phyloP scores from a whole-genome alignment of 2,113 vertebrate species.

The Neopipo cinnamomea region DNA sequence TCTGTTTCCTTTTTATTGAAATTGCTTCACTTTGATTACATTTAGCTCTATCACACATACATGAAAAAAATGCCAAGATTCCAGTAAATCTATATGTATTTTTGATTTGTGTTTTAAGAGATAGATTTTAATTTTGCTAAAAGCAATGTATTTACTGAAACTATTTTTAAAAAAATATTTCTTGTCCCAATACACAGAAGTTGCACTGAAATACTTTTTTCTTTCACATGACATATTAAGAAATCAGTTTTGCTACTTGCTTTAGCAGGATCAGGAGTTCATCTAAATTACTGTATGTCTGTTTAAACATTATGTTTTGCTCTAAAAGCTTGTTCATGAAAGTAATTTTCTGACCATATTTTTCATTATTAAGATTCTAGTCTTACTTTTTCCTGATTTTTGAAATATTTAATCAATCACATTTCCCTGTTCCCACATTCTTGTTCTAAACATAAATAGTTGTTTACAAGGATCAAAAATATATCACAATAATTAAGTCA shows the following conservation, averaged over 20 bases:
- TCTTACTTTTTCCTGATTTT: background rate
- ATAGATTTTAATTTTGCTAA: background rate
- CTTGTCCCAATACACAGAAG: background rate
- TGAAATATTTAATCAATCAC: background rate
- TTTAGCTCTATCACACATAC: background rate
- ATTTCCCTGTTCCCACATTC: background rate
- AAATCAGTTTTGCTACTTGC: background rate
- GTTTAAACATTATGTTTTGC: background rate
- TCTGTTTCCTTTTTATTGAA: background rate
- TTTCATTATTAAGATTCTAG: background rate
- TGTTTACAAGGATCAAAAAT: background rate
- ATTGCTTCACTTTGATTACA: background rate
- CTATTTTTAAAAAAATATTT: accelerated
- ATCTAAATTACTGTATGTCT: background rate
- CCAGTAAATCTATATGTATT: background rate
- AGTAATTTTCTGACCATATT: background rate
- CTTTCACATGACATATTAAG: background rate
- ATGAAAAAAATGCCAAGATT: background rate
- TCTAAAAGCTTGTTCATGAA: background rate
- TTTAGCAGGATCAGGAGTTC: background rate
- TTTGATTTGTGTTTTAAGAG: background rate
- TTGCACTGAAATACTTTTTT: background rate
- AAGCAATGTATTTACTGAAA: background rate
- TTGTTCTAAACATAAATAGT: background rate
- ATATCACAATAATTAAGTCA: background rate